Conservation (phyloP, 1,140 invertebrate species). For the Cecropterus lyciades region DNA sequence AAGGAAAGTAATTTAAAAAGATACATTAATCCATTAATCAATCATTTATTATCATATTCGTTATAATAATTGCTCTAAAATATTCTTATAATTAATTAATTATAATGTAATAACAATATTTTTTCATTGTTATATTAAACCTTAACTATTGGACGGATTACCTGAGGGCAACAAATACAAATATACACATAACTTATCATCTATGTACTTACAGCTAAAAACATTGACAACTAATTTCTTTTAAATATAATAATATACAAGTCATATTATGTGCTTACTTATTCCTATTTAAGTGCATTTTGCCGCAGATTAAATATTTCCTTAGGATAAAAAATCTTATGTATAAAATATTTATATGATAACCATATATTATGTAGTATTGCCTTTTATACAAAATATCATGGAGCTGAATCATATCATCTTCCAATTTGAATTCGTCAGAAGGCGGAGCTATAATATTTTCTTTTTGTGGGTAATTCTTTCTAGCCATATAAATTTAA, state of each 20-base stretch:
- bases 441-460: too few species aligned
- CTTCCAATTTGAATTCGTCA: too few species aligned
- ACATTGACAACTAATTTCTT: neutral
- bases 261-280: constrained; percentile 7
- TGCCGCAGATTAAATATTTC: constrained; percentile 32
- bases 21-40: too few species aligned
- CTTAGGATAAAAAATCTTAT: too few species aligned
- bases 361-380: too few species aligned
- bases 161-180: constrained; percentile 55
- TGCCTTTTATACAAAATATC: too few species aligned
- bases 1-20: too few species aligned
- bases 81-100: neutral
- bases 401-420: too few species aligned
- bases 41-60: constrained; percentile 16
- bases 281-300: constrained; percentile 41
- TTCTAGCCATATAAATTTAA: too few species aligned
- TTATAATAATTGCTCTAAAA: constrained; percentile 7
- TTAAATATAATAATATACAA: constrained; percentile 11
- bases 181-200: constrained; percentile 43
- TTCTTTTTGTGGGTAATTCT: too few species aligned
- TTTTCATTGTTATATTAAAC: constrained; percentile 14
- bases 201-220: constrained; percentile 12
- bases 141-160: constrained; percentile 64
- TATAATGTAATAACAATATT: constrained; percentile 18
- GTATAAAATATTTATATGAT: too few species aligned